Conservation (phyloP, 2,888 invertebrate species). For the Thecocarcelia acutangulata region DNA sequence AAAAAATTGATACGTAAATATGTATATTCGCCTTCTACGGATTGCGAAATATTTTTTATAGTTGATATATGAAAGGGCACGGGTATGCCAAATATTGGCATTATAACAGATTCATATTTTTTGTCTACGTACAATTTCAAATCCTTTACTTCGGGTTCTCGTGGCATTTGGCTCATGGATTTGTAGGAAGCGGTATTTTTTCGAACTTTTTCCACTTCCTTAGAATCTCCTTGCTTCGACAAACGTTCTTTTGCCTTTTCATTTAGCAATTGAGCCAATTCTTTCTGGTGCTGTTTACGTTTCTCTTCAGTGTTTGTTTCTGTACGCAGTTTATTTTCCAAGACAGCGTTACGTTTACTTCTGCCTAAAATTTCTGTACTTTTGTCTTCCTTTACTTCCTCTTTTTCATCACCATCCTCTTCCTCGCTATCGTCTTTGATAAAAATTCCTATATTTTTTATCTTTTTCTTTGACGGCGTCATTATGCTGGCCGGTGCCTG, state of each 20-base stretch:
- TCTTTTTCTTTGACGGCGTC: conserved; percentile 95
- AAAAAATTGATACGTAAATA: conserved; percentile 99
- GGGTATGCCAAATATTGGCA: conserved; percentile 97
- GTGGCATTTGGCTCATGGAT: conserved; percentile 94
- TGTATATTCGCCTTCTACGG: conserved; percentile 98
- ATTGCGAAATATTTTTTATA: conserved; percentile 99
- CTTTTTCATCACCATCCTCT: conserved; percentile 90
- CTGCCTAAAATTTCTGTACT: conserved; percentile 82
- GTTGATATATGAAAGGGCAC: conserved; percentile 99
- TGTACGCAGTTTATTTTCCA: conserved; percentile 95
- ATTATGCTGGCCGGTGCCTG: conserved; percentile 92
- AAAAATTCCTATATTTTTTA: conserved; percentile 97
- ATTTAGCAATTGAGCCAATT: conserved; percentile 93
- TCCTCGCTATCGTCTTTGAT: conserved; percentile 94
- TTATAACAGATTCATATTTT: conserved; percentile 99
- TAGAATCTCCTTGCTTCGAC: conserved; percentile 92
- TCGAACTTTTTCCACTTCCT: conserved; percentile 92
- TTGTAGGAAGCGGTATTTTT: conserved; percentile 98
- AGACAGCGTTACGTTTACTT: conserved; percentile 93
- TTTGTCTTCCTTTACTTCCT: conserved; percentile 85
- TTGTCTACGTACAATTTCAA: conserved; percentile 96
- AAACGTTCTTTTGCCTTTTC: conserved; percentile 95
- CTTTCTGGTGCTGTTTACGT: conserved; percentile 97
- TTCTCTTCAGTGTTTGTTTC: conserved; percentile 99
- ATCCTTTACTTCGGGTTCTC: conserved; percentile 95